phyloP scores from a whole-genome alignment of 1,140 invertebrate genomes.

The Apocrypta bakeri region DNA sequence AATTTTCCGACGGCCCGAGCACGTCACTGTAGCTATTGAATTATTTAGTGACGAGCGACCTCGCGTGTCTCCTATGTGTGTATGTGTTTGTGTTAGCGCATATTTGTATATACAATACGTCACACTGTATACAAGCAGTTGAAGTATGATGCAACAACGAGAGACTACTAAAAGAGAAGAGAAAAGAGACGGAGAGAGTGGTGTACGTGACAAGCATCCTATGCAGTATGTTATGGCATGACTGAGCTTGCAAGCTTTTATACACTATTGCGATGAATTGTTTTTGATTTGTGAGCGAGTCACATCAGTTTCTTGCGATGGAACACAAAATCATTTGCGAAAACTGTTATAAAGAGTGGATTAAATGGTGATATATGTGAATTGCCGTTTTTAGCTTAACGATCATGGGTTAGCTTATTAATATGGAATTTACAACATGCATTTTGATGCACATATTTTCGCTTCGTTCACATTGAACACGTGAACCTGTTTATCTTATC shows the following conservation, averaged over 20 bases:
- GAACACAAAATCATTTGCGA: no score
- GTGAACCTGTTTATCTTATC: no score
- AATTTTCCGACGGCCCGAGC: slow-evolving; percentile 21
- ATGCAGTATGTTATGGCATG: slow-evolving; percentile 1
- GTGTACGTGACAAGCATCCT: background rate
- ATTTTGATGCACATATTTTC: no score
- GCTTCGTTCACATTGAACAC: no score
- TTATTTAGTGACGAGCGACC: slow-evolving; percentile 63
- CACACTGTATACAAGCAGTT: slow-evolving; percentile 17
- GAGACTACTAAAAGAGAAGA: slow-evolving; percentile 1
- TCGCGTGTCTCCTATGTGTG: slow-evolving; percentile 47
- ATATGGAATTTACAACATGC: no score
- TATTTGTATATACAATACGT: background rate
- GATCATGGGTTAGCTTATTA: no score
- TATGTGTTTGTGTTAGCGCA: background rate
- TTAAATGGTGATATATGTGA: no score
- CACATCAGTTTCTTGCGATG: no score
- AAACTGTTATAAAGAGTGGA: no score
- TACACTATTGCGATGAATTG: background rate
- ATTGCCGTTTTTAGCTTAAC: no score
- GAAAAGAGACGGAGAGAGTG: slow-evolving; percentile 46
- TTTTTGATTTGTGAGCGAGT: background rate
- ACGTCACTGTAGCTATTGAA: slow-evolving; percentile 55
- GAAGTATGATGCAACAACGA: background rate
- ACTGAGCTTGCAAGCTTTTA: background rate